Conservation (phyloP, 2,113 vertebrate species). For the Rhea americana region DNA sequence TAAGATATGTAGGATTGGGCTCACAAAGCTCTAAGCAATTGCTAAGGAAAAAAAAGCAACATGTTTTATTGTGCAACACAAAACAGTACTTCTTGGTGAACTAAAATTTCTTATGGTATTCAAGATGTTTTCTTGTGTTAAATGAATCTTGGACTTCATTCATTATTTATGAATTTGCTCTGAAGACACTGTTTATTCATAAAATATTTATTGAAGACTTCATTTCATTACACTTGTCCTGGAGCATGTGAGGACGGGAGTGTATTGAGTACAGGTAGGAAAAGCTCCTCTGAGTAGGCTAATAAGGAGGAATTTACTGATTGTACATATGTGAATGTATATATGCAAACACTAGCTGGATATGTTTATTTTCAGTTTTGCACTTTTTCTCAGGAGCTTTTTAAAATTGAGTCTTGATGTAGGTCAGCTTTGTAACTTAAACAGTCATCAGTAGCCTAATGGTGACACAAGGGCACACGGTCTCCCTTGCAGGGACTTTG, state of each 20-base stretch:
- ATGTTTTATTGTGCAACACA: background rate
- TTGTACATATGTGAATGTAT: background rate
- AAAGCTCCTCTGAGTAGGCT: background rate
- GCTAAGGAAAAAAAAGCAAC: background rate
- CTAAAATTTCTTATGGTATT: background rate
- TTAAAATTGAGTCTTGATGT: background rate
- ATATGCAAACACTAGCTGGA: background rate
- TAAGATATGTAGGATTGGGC: background rate
- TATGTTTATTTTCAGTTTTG: background rate
- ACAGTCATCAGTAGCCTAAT: background rate
- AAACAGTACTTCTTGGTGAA: background rate
- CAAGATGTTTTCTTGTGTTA: background rate
- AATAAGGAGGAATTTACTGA: background rate
- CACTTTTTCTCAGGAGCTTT: background rate
- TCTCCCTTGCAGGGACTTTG: background rate
- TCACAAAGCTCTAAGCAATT: background rate
- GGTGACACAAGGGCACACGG: background rate
- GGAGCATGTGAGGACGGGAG: background rate
- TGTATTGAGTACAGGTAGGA: background rate
- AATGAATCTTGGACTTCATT: background rate
- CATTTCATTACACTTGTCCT: background rate
- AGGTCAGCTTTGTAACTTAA: background rate
- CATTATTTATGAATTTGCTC: background rate
- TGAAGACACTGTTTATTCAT: background rate
- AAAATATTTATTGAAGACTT: background rate